Evolutionary conservation across 2,888 invertebrate species (phyloP).

Genomic region (Smittia aterrima): DNA sequence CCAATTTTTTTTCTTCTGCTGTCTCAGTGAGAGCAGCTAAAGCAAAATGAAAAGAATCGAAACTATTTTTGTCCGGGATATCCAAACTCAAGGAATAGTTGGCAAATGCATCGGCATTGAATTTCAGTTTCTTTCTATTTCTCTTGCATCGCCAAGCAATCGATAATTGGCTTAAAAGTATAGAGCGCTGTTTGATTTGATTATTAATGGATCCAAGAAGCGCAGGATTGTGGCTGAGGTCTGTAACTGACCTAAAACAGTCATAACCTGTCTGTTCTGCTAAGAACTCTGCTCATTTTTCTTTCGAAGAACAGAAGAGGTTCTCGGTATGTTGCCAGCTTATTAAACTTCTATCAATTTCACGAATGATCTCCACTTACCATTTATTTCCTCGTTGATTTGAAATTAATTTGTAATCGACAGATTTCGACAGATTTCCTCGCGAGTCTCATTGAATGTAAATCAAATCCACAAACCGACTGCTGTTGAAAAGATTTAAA

Average conservation of each 20-base stretch:
- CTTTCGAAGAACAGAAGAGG: not conserved
- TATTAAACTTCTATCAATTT: constrained; percentile 11
- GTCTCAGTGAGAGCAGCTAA: no score
- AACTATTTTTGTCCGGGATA: not conserved
- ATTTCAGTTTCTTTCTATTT: not conserved
- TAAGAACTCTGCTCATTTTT: not conserved
- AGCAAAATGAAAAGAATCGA: not conserved
- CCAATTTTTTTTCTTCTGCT: constrained; percentile 7
- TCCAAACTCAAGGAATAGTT: not conserved
- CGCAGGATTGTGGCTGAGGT: not conserved
- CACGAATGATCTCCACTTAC: not conserved
- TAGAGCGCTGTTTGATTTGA: not conserved
- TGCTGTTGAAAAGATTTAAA: not conserved
- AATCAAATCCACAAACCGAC: not conserved
- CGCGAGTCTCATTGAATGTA: not conserved
- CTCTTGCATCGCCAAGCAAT: constrained; percentile 16
- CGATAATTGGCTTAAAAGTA: constrained; percentile 14
- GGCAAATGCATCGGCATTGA: not conserved
- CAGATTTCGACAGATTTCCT: not conserved
- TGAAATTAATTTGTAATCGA: not conserved
- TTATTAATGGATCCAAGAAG: not conserved
- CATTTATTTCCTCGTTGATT: not conserved
- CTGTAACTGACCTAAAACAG: constrained; percentile 34
- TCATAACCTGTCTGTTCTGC: not conserved
- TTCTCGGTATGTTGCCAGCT: not conserved